These are phyloP conservation scores for Xyliphius kryptos DNA, from an alignment of 2,113 vertebrate species.

Conservation along the genomic window DNA sequence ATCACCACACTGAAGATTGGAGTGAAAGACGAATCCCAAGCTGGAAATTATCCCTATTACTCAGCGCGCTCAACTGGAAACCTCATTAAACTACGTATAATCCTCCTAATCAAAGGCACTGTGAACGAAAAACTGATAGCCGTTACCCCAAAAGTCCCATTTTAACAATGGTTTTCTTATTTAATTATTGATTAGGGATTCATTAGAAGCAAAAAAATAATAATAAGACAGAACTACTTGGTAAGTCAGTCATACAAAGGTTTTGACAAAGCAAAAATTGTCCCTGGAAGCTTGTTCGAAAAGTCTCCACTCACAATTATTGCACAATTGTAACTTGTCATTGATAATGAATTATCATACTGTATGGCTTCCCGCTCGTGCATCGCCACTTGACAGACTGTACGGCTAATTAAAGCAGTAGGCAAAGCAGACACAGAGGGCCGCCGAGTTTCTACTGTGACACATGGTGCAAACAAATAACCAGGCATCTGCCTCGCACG, in stretches of 20 bases:
- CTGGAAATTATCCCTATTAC: constrained; percentile 52
- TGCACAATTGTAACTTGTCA: constrained; percentile 14
- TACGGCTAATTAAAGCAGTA: constrained; percentile 67
- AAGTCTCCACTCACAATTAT: constrained; percentile 5
- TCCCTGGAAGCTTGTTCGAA: neutral
- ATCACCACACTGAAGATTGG: constrained; percentile 31
- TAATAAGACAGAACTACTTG: too few relatives aligned
- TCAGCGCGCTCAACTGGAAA: constrained; percentile 82
- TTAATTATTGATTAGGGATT: constrained; percentile 49
- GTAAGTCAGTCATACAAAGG: neutral
- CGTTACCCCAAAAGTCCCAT: constrained; percentile 51
- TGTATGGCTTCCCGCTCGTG: constrained; percentile 47
- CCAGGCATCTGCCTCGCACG: constrained; percentile 76
- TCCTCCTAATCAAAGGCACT: constrained; percentile 83
- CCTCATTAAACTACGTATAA: constrained; percentile 92
- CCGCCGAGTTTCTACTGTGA: constrained; percentile 54
- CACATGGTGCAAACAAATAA: constrained; percentile 60
- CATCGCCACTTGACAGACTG: constrained; percentile 59
- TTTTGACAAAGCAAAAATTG: constrained; percentile 1
- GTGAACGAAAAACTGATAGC: constrained; percentile 55
- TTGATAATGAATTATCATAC: constrained; percentile 17
- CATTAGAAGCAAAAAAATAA: neutral
- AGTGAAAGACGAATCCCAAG: constrained; percentile 30
- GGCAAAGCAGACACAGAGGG: constrained; percentile 70
- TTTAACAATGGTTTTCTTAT: constrained; percentile 43